These are phyloP conservation scores for Phacellophora camtschatica DNA, from an alignment of 30 jellyfish, hydroid and myxozoan species.

Conservation along the genomic window DNA sequence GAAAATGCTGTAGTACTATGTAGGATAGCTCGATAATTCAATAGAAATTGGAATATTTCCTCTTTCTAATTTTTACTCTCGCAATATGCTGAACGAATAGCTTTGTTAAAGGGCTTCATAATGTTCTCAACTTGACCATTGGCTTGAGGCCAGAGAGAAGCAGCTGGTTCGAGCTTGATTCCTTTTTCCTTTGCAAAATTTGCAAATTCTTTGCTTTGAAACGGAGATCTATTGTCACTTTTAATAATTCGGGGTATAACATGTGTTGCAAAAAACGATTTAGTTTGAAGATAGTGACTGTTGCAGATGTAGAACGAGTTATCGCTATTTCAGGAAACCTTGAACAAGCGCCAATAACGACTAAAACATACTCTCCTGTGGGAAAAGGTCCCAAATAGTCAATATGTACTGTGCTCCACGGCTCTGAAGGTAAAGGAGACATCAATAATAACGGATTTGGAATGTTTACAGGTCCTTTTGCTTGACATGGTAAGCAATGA, in stretches of 20 bases:
- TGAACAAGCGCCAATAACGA: conserved; percentile 2
- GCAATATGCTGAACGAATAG: neutral
- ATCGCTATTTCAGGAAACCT: conserved; percentile 57
- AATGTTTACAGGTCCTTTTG: neutral
- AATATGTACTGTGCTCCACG: conserved; percentile 21
- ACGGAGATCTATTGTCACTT: conserved; percentile 66
- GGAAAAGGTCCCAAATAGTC: conserved; percentile 43
- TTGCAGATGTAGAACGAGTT: conserved; percentile 18
- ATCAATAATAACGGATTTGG: conserved; percentile 22
- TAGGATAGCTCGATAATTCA: neutral
- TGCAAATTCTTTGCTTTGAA: conserved; percentile 6
- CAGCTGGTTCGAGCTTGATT: neutral
- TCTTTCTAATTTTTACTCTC: neutral
- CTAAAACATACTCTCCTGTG: neutral
- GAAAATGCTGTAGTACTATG: conserved; percentile 11
- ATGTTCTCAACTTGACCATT: conserved; percentile 3
- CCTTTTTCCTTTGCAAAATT: neutral
- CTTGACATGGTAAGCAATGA: conserved; percentile 32
- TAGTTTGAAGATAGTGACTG: neutral
- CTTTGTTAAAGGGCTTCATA: neutral
- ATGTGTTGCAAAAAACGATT: conserved; percentile 18
- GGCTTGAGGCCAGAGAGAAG: conserved; percentile 44
- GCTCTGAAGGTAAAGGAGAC: conserved; percentile 31
- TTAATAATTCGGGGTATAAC: conserved; percentile 15
- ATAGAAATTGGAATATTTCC: neutral